Evolutionary conservation across 2,888 invertebrate genomes (phyloP), one percentile per base, ranked within the genome.

Genomic region (Lasioglossum calceatum): DNA sequence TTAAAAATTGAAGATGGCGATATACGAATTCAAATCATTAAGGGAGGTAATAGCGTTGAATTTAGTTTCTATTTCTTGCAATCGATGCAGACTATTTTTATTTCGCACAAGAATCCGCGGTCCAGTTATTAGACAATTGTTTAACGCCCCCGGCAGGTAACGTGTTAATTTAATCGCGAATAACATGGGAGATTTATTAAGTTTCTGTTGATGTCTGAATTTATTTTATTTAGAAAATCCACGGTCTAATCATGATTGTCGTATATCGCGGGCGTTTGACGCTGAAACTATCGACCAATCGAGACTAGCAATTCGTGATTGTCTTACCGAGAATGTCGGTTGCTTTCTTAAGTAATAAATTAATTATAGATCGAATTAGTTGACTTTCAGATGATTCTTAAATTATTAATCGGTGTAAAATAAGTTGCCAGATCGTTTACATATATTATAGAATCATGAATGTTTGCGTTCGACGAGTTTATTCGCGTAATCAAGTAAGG

Each of bases 211-310:
- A 27, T 61, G 2, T 54, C 23, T 54, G 23, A 54, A 14, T 27
- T 27, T 61, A 12, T 61, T 61, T 16, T 61, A 61, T 61, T 32
- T 61, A 16, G 27, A 61, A 61, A 64, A 32, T 16, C 19, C 64
- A 64, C 64, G 12, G 32, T 64, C 7, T 64, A 64, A 64, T 32
- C 32, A 32, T 7, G 64, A 64, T 64, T 32, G 32, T 0, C 32
- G 0, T 16, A 32, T 32, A 32, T 19, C 32, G 16, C 64, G 16
- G 27, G 32, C 19, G 32, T 64, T 32, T 19, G 64, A 64, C 64
- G 64, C 64, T 64, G 64, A 64, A 64, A 64, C 64, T 64, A 64
- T 64, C 64, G 32, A 64, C 64, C 64, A 64, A 64, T 64, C 64
- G n/a, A 64, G 32, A 32, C 64, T 16, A 32, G 2, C 32, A 19